These are phyloP conservation scores for Embiotoca jacksoni DNA, from an alignment of 2,113 vertebrate genomes.

Conservation along the genomic window DNA sequence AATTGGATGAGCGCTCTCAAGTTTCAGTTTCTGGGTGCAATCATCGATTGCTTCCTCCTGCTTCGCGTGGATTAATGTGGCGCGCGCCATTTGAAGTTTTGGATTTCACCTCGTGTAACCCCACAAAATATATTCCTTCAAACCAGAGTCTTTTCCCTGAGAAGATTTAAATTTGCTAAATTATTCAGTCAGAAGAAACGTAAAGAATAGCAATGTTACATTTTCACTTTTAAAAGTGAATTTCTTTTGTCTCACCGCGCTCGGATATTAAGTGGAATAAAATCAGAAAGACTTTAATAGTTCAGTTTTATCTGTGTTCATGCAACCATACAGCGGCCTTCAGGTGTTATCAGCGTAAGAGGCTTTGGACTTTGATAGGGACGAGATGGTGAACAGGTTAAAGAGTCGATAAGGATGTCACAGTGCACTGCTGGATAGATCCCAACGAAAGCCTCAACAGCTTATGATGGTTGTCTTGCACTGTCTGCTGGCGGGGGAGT, in stretches of 20 bases:
- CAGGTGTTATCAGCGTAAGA: background rate
- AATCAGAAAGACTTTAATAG: background rate
- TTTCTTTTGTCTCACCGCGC: background rate
- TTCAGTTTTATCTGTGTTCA: background rate
- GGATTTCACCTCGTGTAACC: too few species aligned
- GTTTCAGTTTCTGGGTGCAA: too few species aligned
- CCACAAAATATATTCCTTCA: too few species aligned
- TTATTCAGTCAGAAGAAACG: too few species aligned
- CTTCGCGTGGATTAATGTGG: too few species aligned
- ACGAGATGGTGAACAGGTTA: conserved; percentile 28
- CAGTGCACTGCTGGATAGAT: conserved; percentile 43
- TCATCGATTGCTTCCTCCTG: too few species aligned
- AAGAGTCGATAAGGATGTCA: conserved; percentile 48
- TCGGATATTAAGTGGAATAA: background rate
- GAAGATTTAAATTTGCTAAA: too few species aligned
- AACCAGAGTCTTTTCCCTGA: too few species aligned
- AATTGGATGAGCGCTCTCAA: too few species aligned
- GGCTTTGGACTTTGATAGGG: background rate
- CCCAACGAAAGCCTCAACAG: conserved; percentile 30
- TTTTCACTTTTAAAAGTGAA: background rate
- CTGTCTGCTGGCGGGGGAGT: conserved; percentile 45
- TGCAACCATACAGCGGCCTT: conserved; percentile 3
- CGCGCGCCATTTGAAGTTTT: too few species aligned
- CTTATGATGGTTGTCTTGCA: conserved; percentile 23
- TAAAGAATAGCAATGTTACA: too few species aligned